A percentile compares a stretch with the other conserved stretches of the same genome.
These are phyloP conservation scores for Nettapus auritus DNA, from an alignment of 2,113 vertebrate genomes.

Conservation along the genomic window DNA sequence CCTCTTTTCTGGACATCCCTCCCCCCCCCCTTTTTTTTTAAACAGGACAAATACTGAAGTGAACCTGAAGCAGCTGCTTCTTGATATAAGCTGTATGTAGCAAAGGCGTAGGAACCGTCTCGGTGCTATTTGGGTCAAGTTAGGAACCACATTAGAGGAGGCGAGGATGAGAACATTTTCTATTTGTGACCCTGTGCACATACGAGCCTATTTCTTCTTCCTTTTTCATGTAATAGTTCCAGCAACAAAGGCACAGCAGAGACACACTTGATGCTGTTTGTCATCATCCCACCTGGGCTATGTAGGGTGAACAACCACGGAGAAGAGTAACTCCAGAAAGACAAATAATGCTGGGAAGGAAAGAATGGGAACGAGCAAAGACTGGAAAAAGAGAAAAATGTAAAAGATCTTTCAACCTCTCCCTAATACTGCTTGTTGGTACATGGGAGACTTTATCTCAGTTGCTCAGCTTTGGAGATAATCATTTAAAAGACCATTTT, in stretches of 20 bases:
- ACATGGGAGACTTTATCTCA: not conserved
- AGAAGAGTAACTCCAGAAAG: not conserved
- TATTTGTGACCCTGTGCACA: not conserved
- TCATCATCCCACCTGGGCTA: not conserved
- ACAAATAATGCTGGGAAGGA: not conserved
- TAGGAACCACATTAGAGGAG: not conserved
- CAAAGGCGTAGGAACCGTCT: not conserved
- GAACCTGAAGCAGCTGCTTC: not conserved
- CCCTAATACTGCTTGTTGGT: not conserved
- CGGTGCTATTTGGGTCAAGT: not conserved
- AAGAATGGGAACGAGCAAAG: not conserved
- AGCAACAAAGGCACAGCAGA: not conserved
- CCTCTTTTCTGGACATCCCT: not conserved
- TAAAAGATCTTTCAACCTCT: not conserved
- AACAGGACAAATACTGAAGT: not conserved
- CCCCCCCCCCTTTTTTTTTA: not conserved
- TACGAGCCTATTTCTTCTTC: not conserved
- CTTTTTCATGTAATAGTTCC: not conserved
- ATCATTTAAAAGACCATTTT: not conserved
- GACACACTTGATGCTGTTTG: not conserved
- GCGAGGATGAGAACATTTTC: not conserved
- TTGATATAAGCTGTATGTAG: not conserved
- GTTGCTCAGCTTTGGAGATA: not conserved
- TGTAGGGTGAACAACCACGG: not conserved
- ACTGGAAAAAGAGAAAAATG: not conserved